phyloP scores from a whole-genome alignment of 2,888 invertebrate species.

The Drosophila formosana region DNA sequence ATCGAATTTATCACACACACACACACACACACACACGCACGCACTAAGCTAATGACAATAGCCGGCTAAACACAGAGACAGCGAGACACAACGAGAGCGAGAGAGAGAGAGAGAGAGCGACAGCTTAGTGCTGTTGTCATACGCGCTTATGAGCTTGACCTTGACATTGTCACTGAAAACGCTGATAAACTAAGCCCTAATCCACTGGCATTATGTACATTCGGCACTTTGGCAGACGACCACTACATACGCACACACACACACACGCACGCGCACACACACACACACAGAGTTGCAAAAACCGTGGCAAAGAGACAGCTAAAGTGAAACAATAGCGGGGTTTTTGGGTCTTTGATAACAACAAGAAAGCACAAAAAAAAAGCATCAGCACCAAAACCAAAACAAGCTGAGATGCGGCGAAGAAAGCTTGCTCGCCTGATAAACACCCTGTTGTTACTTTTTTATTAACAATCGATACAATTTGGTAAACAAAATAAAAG shows the following conservation, averaged over 20 bases:
- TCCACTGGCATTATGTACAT: conserved; percentile 79
- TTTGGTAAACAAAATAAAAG: neutral
- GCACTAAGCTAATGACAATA: conserved; percentile 25
- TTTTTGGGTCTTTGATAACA: neutral
- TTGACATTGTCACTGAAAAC: conserved; percentile 77
- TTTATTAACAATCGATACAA: too few species aligned
- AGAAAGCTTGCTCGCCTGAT: neutral
- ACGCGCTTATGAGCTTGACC: conserved; percentile 79
- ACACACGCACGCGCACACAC: conserved; percentile 17
- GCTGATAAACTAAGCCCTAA: conserved; percentile 79
- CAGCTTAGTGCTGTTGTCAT: conserved; percentile 66
- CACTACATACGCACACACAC: conserved; percentile 35
- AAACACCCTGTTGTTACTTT: conserved; percentile 15
- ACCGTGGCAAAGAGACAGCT: conserved; percentile 20
- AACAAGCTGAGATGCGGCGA: neutral
- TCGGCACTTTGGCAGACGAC: conserved; percentile 72
- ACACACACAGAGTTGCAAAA: conserved; percentile 3
- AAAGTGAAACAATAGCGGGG: conserved; percentile 42
- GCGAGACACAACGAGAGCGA: conserved; percentile 7
- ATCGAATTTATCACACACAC: conserved; percentile 61
- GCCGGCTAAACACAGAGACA: conserved; percentile 12
- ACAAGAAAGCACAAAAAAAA: conserved; percentile 1
- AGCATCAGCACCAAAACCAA: neutral
- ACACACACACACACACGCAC: conserved; percentile 27
- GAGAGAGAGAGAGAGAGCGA: conserved; percentile 5